These are phyloP conservation scores for Onychorhynchus coronatus DNA, from an alignment of 2,113 vertebrate genomes.

Conservation along the genomic window DNA sequence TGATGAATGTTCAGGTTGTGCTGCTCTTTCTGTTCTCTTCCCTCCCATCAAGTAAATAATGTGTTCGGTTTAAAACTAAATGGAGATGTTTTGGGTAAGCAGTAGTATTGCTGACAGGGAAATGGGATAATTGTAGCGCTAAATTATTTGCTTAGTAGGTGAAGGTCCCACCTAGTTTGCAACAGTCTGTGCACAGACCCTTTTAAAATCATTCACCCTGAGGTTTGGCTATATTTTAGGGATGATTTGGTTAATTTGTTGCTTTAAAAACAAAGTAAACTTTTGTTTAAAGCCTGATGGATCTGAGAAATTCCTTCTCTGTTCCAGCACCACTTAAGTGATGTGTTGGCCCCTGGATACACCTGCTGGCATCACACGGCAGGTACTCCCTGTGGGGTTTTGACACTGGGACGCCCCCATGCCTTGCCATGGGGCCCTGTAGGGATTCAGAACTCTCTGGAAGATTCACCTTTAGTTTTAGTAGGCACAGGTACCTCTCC, in stretches of 20 bases:
- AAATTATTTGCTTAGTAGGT: background rate
- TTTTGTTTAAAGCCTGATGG: background rate
- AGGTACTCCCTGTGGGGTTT: rapidly evolving
- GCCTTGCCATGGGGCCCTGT: rapidly evolving
- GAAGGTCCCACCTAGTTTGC: background rate
- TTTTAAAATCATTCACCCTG: background rate
- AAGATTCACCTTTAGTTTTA: background rate
- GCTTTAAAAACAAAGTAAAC: background rate
- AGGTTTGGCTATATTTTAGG: background rate
- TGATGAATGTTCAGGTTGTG: constrained; percentile 50
- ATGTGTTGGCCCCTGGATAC: background rate
- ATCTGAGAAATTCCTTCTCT: background rate
- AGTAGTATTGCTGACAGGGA: constrained; percentile 12
- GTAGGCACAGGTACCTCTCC: too few relatives aligned
- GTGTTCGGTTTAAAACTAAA: constrained; percentile 13
- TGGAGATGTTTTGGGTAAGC: background rate
- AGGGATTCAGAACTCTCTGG: background rate
- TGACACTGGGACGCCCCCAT: rapidly evolving
- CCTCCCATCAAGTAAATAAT: constrained; percentile 24
- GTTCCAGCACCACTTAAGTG: background rate
- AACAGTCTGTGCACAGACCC: background rate
- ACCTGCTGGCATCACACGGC: background rate
- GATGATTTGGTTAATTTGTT: background rate
- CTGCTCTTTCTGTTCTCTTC: constrained; percentile 25
- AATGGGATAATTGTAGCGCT: constrained; percentile 21